Evolutionary conservation across 2,888 invertebrate genomes (phyloP).

Genomic region (Fissipunctia ypsillon): DNA sequence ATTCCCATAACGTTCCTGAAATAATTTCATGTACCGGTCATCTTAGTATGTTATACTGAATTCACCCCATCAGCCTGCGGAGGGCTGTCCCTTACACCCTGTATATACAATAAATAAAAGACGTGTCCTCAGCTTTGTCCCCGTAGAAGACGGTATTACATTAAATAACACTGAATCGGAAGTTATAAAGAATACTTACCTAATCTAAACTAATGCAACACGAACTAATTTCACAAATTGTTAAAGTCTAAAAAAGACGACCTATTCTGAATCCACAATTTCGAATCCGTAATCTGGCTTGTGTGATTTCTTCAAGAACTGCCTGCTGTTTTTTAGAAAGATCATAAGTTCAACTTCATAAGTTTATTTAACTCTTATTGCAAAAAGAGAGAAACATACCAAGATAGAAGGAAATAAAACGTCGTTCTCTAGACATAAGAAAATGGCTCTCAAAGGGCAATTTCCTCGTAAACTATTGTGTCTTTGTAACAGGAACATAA

Average conservation of each 20-base stretch:
- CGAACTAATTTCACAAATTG: background rate
- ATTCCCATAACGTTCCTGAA: too few relatives aligned
- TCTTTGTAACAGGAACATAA: constrained; percentile 30
- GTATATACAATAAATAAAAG: background rate
- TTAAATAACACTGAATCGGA: background rate
- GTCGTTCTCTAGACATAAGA: constrained; percentile 22
- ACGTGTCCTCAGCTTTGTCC: background rate
- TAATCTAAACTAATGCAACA: background rate
- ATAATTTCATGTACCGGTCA: too few relatives aligned
- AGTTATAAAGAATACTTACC: background rate
- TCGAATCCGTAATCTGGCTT: background rate
- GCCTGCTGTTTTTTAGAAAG: background rate
- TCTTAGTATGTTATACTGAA: too few relatives aligned
- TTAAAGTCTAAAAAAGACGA: background rate
- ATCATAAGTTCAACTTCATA: background rate
- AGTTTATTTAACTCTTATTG: background rate
- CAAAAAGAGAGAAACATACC: background rate
- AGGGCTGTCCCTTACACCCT: too few relatives aligned
- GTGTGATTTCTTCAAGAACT: background rate
- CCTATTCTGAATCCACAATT: background rate
- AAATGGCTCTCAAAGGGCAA: constrained; percentile 30
- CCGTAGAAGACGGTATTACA: background rate
- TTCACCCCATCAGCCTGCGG: too few relatives aligned
- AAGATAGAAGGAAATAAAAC: constrained; percentile 36
- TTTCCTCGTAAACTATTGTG: constrained; percentile 48